A percentile compares a stretch with the other conserved stretches of the same genome.
phyloP scores from a whole-genome alignment of 1,140 invertebrate species.

The Samia ricini region DNA sequence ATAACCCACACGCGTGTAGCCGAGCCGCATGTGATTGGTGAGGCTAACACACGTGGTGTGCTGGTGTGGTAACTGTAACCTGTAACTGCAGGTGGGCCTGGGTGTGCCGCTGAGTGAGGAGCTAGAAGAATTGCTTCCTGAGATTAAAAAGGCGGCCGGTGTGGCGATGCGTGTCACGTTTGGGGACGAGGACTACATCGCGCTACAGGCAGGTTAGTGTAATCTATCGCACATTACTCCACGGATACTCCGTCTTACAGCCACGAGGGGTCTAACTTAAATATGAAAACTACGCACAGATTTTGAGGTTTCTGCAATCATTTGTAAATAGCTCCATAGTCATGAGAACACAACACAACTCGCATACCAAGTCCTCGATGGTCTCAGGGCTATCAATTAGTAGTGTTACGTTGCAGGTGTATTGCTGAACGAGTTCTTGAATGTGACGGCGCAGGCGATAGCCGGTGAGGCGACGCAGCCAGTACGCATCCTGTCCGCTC shows the following conservation, averaged over 20 bases:
- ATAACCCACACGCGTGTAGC: no score
- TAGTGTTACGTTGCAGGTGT: constrained; percentile 22
- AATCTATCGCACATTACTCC: no score
- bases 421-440: constrained; percentile 30
- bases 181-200: constrained; percentile 15
- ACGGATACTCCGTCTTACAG: no score
- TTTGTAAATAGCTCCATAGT: no score
- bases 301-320: no score
- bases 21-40: no score
- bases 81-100: constrained; percentile 8
- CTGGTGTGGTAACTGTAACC: no score
- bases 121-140: constrained; percentile 3
- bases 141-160: constrained; percentile 14
- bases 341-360: no score
- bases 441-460: constrained; percentile 4
- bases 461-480: constrained; percentile 14
- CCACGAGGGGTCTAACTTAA: no score
- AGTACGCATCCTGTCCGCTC: constrained; percentile 30
- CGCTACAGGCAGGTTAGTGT: constrained; percentile 12
- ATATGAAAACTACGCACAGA: no score
- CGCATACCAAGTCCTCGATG: no score
- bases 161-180: constrained; percentile 12
- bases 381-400: no score
- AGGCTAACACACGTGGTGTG: background rate
- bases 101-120: constrained; percentile 13